phyloP scores from a whole-genome alignment of 2,797 vertebrate genomes.

The Odontamblyopus rebecca region DNA sequence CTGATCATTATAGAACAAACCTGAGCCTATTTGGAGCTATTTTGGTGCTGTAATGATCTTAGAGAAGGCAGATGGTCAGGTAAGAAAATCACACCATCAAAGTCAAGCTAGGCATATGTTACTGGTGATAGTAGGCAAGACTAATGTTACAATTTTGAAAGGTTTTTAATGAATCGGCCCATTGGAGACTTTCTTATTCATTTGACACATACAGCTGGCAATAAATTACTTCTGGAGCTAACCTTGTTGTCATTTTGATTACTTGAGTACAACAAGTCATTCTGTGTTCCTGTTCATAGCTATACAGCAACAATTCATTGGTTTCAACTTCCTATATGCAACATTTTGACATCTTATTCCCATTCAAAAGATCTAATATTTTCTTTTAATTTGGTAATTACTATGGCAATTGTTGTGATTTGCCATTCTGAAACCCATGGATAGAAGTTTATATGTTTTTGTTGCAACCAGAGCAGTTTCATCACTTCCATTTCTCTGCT shows the following conservation, averaged over 20 bases:
- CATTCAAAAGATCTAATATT: no score
- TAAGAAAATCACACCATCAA: constrained; percentile 45
- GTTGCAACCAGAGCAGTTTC: no score
- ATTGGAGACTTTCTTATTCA: constrained; percentile 30
- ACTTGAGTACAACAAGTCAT: background rate
- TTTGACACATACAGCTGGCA: constrained; percentile 25
- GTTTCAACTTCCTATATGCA: no score
- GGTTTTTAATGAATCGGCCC: constrained; percentile 44
- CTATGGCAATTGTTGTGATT: no score
- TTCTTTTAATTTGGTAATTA: no score
- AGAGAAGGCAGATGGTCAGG: constrained; percentile 47
- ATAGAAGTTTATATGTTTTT: background rate
- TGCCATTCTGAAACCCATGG: background rate
- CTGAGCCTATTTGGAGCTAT: constrained; percentile 24
- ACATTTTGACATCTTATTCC: no score
- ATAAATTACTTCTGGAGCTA: constrained; percentile 15
- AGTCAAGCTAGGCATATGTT: constrained; percentile 39
- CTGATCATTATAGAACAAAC: constrained; percentile 28
- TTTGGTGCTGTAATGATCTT: constrained; percentile 44
- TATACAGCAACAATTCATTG: no score
- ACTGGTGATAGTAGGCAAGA: constrained; percentile 32
- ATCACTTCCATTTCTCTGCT: no score
- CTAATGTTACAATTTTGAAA: constrained; percentile 49
- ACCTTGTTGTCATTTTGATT: constrained; percentile 16
- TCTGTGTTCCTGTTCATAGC: background rate